These are phyloP conservation scores for Psilopsiagon aymara DNA, from an alignment of 2,113 vertebrate genomes.

Conservation along the genomic window DNA sequence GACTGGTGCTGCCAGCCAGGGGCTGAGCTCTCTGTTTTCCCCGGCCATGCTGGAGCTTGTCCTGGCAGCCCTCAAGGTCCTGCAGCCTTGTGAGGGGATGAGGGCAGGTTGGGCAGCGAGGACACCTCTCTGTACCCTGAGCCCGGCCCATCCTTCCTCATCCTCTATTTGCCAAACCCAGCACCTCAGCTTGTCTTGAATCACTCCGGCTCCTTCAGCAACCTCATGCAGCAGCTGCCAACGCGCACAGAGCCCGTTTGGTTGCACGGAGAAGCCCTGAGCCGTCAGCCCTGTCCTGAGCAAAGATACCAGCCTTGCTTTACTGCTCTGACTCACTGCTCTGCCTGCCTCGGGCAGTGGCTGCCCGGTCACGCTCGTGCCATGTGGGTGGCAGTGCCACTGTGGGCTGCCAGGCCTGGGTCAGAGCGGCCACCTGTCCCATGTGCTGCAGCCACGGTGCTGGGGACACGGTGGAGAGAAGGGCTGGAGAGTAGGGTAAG, in stretches of 20 bases:
- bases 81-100: rapidly evolving
- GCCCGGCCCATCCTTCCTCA: background rate
- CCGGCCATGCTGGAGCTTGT: rapidly evolving
- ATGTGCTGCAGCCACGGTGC: rapidly evolving
- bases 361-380: constrained; percentile 49
- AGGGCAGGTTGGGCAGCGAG: background rate
- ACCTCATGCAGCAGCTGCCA: background rate
- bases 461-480: background rate
- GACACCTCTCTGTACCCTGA: background rate
- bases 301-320: background rate
- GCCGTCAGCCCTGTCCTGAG: background rate
- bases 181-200: background rate
- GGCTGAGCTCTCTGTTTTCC: background rate
- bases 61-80: background rate
- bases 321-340: background rate
- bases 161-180: background rate
- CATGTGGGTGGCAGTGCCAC: constrained; percentile 32
- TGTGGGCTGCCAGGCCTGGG: constrained; percentile 21
- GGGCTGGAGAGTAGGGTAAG: rapidly evolving
- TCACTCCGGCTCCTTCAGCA: rapidly evolving
- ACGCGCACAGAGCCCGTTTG: rapidly evolving
- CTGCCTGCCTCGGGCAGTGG: constrained; percentile 1
- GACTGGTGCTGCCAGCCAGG: background rate
- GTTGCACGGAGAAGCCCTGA: background rate
- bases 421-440: background rate